Percentiles rank a stretch among this genome's conserved stretches.
phyloP scores from a whole-genome alignment of 2,888 invertebrate genomes.

The Notodonta ziczac region DNA sequence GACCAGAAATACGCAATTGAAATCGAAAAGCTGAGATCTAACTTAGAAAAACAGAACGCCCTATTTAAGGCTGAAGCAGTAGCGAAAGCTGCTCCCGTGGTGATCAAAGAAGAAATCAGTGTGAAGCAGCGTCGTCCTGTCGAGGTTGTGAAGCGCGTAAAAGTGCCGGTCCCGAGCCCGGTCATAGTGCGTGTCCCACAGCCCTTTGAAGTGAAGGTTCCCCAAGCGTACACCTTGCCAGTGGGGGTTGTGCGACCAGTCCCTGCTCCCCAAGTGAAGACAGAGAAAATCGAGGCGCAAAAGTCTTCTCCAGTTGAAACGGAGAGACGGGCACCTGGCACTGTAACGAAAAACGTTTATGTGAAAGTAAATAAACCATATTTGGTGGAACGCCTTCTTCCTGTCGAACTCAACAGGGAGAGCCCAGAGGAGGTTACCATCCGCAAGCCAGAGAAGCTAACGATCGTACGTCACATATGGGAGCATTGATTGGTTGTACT shows the following conservation, averaged over 20 bases:
- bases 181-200: conserved; percentile 16
- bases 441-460: conserved; percentile 47
- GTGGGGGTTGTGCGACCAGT: conserved; percentile 47
- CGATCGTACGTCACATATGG: conserved; percentile 60
- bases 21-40: conserved; percentile 52
- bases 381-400: conserved; percentile 41
- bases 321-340: conserved; percentile 43
- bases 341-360: conserved; percentile 44
- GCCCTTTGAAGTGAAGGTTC: conserved; percentile 44
- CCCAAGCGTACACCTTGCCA: conserved; percentile 45
- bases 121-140: conserved; percentile 41
- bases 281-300: conserved; percentile 45
- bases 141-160: conserved; percentile 43
- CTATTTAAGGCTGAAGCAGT: conserved; percentile 52
- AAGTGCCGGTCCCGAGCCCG: conserved; percentile 23
- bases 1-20: conserved; percentile 52
- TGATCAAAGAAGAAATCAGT: conserved; percentile 48
- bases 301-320: conserved; percentile 37
- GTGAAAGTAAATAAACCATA: conserved; percentile 52
- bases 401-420: conserved; percentile 47
- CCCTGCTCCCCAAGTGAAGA: conserved; percentile 42
- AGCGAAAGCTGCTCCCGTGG: conserved; percentile 47
- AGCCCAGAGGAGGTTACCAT: conserved; percentile 42
- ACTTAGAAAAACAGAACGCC: conserved; percentile 55
- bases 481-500: conserved; percentile 45